phyloP scores from a whole-genome alignment of 2,113 vertebrate genomes.

The Picathartes gymnocephalus region DNA sequence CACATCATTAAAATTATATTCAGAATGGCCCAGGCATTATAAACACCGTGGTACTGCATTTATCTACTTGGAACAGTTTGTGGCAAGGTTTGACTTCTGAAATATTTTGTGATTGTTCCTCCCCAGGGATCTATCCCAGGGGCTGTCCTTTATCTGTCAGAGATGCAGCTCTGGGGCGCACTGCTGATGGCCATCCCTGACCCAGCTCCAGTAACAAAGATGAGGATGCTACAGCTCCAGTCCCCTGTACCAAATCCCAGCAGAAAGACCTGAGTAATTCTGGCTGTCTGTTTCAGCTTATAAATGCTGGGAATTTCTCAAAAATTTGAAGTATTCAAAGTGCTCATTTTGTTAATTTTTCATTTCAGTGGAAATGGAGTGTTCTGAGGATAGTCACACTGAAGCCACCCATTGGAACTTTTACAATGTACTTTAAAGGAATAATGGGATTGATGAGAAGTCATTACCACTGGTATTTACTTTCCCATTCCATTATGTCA shows the following conservation, averaged over 20 bases:
- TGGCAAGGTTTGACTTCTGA: neutral
- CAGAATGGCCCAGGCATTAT: neutral
- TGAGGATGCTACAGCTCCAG: neutral
- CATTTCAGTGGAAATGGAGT: neutral
- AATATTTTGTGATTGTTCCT: neutral
- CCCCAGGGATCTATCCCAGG: neutral
- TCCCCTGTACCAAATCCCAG: neutral
- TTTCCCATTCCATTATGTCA: neutral
- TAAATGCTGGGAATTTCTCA: neutral
- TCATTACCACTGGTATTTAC: neutral
- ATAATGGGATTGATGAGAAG: neutral
- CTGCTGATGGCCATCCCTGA: neutral
- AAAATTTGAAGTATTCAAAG: neutral
- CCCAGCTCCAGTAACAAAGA: neutral
- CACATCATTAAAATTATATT: neutral
- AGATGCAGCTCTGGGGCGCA: neutral
- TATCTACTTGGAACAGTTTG: neutral
- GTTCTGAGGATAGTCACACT: neutral
- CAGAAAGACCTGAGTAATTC: neutral
- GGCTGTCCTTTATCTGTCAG: neutral
- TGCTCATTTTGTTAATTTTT: neutral
- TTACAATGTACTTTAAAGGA: neutral
- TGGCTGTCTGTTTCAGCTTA: neutral
- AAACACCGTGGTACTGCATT: neutral
- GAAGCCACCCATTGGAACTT: neutral